A percentile compares a stretch with the other conserved stretches of the same genome.
Evolutionary conservation across 1,140 invertebrate species (phyloP).

Genomic region (Hyphantria cunea): DNA sequence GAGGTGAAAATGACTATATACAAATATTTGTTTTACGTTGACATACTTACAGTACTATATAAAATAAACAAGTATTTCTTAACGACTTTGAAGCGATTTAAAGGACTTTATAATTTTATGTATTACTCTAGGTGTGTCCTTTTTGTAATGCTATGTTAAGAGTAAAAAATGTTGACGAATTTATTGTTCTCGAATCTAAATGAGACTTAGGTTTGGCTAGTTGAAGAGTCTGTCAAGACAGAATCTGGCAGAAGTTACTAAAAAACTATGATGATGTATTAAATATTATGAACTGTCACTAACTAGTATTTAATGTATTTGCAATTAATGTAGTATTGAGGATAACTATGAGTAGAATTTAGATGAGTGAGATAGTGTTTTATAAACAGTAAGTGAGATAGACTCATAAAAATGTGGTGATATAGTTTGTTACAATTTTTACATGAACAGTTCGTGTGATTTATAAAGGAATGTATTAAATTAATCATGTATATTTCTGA

Average conservation of each 20-base stretch:
- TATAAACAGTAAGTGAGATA: too few species aligned
- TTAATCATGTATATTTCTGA: conserved; percentile 8
- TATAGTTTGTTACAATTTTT: conserved; percentile 7
- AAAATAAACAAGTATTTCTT: conserved; percentile 10
- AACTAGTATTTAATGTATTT: too few species aligned
- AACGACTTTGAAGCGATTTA: conserved; percentile 7
- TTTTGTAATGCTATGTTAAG: conserved; percentile 1
- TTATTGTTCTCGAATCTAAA: too few species aligned
- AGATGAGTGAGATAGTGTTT: too few species aligned
- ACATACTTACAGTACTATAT: conserved; percentile 18
- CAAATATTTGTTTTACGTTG: conserved; percentile 17
- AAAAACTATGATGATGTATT: too few species aligned
- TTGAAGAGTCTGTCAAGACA: too few species aligned
- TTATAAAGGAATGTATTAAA: neutral
- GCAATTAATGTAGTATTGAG: too few species aligned
- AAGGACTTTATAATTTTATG: conserved; percentile 12
- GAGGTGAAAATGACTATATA: conserved; percentile 9
- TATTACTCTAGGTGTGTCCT: conserved; percentile 5
- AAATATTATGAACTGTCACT: too few species aligned
- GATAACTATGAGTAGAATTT: too few species aligned
- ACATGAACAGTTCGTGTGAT: neutral
- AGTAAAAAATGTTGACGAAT: neutral
- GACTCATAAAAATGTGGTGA: neutral
- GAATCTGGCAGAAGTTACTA: too few species aligned
- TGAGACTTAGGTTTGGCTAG: too few species aligned